Percentiles rank a stretch among this genome's conserved stretches.
Evolutionary conservation across 2,888 invertebrate species (phyloP).

Genomic region (Coleophora flavipennella): DNA sequence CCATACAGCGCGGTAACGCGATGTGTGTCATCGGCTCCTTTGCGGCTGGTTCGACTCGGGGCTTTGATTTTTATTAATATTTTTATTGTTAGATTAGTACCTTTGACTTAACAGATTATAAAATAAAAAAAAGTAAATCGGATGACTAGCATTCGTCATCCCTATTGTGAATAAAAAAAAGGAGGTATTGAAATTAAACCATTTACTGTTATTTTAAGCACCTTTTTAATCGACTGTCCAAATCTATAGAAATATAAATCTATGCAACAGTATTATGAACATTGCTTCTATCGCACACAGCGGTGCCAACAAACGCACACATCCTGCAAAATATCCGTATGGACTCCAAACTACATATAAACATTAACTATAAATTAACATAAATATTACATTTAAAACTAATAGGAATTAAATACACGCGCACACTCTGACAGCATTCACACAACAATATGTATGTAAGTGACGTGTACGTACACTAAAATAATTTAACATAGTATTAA

Average conservation of each 20-base stretch:
- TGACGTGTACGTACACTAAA: conserved; percentile 38
- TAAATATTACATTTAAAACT: conserved; percentile 53
- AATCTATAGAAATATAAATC: conserved; percentile 60
- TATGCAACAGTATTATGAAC: conserved; percentile 48
- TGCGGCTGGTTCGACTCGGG: no score
- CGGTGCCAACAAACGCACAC: conserved; percentile 25
- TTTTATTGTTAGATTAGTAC: no score
- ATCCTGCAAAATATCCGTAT: conserved; percentile 37
- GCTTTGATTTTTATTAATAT: no score
- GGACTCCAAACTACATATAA: conserved; percentile 38
- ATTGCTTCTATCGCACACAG: conserved; percentile 33
- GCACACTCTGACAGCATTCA: conserved; percentile 47
- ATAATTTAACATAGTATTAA: conserved; percentile 29
- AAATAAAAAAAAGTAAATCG: no score
- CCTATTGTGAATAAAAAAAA: no score
- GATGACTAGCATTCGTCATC: no score
- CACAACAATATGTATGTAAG: conserved; percentile 37
- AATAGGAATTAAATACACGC: conserved; percentile 66
- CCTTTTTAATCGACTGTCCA: conserved; percentile 68
- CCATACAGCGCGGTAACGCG: no score
- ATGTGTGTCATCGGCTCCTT: no score
- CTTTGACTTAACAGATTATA: no score
- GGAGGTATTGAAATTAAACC: conserved; percentile 13
- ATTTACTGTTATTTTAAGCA: conserved; percentile 41
- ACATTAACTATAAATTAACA: conserved; percentile 29